Percentiles rank a stretch among this genome's conserved stretches.
phyloP scores from a whole-genome alignment of 1,140 invertebrate genomes.

The Cyclina sinensis region DNA sequence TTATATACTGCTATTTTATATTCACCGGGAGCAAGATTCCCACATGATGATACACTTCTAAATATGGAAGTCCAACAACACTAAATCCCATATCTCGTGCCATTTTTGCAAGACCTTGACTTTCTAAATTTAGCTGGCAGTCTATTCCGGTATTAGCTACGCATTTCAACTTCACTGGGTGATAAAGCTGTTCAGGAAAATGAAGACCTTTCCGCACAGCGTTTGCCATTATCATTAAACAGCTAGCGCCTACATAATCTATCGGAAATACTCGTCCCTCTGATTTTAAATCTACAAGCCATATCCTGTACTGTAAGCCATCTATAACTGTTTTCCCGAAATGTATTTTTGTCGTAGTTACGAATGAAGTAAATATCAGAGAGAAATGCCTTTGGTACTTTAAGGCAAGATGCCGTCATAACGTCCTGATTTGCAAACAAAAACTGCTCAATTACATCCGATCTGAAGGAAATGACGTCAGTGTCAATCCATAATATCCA shows the following conservation, averaged over 20 bases:
- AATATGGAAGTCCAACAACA: slow-evolving; percentile 81
- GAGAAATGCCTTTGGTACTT: slow-evolving; percentile 75
- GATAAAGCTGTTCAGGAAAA: slow-evolving; percentile 81
- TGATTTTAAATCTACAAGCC: slow-evolving; percentile 77
- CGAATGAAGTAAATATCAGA: slow-evolving; percentile 71
- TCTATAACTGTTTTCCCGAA: slow-evolving; percentile 81
- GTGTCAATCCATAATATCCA: slow-evolving; percentile 84
- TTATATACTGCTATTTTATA: too few relatives aligned
- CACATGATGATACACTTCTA: slow-evolving; percentile 80
- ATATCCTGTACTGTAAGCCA: slow-evolving; percentile 73
- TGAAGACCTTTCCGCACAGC: slow-evolving; percentile 80
- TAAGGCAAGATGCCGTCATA: slow-evolving; percentile 78
- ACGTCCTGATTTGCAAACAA: slow-evolving; percentile 79
- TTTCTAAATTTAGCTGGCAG: slow-evolving; percentile 82
- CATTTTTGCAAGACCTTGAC: slow-evolving; percentile 83
- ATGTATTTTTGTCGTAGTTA: slow-evolving; percentile 62
- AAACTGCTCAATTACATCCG: slow-evolving; percentile 81
- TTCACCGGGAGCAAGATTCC: too few relatives aligned
- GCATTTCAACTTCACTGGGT: not conserved
- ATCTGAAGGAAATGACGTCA: slow-evolving; percentile 76
- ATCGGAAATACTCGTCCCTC: slow-evolving; percentile 81
- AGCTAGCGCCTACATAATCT: slow-evolving; percentile 84
- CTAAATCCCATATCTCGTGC: slow-evolving; percentile 78
- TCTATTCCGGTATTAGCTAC: not conserved
- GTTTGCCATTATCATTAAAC: slow-evolving; percentile 75